Conservation (phyloP, 2,797 vertebrate species). For the Myotis myotis region DNA sequence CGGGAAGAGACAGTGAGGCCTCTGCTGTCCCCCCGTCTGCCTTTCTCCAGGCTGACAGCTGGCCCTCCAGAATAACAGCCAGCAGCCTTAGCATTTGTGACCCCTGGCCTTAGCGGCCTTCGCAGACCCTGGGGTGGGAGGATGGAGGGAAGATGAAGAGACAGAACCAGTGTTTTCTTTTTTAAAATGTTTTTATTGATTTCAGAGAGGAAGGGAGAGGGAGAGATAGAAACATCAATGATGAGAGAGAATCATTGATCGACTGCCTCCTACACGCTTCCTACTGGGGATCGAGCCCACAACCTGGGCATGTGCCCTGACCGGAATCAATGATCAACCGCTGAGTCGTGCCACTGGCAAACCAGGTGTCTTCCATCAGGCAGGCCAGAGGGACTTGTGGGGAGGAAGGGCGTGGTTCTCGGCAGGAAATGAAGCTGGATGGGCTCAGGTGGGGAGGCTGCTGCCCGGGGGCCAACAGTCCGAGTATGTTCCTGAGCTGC, state of each 20-base stretch:
- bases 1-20: background rate
- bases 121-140: too few species aligned
- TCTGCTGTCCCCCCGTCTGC: background rate
- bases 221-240: too few species aligned
- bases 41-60: background rate
- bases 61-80: background rate
- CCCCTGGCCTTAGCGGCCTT: too few species aligned
- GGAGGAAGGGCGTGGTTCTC: background rate
- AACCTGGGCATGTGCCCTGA: too few species aligned
- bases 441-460: background rate
- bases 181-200: too few species aligned
- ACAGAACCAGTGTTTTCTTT: background rate
- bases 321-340: too few species aligned
- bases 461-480: background rate
- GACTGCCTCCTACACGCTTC: too few species aligned
- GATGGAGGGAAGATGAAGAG: background rate
- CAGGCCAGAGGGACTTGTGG: background rate
- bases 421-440: background rate
- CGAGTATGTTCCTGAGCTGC: fast-evolving
- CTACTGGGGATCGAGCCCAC: too few species aligned
- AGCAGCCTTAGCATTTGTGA: background rate
- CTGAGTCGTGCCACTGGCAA: background rate
- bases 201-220: too few species aligned
- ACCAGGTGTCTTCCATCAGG: background rate
- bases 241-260: too few species aligned